Evolutionary conservation across 1,140 invertebrate genomes (phyloP).

Genomic region (Apis cerana): DNA sequence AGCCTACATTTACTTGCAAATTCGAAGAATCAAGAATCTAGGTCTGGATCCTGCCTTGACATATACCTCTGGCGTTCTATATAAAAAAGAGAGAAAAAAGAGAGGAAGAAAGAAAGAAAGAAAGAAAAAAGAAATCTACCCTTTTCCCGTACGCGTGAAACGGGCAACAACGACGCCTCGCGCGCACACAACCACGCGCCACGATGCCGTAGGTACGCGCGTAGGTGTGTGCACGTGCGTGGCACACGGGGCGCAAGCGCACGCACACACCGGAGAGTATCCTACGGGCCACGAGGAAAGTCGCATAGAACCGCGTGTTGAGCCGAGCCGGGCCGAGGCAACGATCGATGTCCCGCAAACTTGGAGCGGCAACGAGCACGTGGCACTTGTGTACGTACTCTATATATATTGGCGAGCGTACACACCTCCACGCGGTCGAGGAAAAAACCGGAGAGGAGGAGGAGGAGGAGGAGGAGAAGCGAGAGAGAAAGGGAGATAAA

Average conservation of each 20-base stretch:
- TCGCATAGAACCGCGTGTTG: constrained; percentile 43
- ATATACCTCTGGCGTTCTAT: not conserved
- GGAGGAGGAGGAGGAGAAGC: not conserved
- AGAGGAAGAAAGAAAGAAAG: constrained; percentile 10
- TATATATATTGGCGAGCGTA: constrained; percentile 46
- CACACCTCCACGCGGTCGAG: constrained; percentile 40
- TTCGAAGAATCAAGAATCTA: constrained; percentile 21
- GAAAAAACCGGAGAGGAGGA: constrained; percentile 30
- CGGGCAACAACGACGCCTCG: not conserved
- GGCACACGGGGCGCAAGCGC: constrained; percentile 17
- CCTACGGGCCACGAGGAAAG: constrained; percentile 47
- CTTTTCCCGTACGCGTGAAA: constrained; percentile 27
- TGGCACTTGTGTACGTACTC: constrained; percentile 64
- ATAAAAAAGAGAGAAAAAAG: not conserved
- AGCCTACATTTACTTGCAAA: not conserved
- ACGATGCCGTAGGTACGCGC: not conserved
- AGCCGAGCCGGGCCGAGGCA: constrained; percentile 17
- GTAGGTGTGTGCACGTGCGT: constrained; percentile 46
- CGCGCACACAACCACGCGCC: not conserved
- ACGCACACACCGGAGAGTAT: constrained; percentile 15
- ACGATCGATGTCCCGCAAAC: constrained; percentile 77
- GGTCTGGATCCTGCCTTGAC: constrained; percentile 18
- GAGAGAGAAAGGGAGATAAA: not conserved
- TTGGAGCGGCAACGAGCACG: constrained; percentile 70
- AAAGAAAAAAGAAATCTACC: constrained; percentile 8